These are phyloP conservation scores for Nephotettix cincticeps DNA, from an alignment of 1,140 invertebrate species.

Conservation along the genomic window DNA sequence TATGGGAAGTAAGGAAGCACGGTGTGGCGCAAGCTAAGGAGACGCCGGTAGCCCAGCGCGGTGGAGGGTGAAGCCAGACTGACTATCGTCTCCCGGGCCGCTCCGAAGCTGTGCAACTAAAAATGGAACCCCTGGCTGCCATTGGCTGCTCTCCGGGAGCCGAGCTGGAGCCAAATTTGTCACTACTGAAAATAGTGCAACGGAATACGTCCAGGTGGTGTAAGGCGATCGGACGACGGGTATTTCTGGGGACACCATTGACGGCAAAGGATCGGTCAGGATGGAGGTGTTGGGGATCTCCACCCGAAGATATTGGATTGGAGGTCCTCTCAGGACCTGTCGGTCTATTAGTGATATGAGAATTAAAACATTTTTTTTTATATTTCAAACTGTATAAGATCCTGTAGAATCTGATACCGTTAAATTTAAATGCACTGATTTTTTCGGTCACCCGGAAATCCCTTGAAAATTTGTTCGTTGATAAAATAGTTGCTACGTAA, in stretches of 20 bases:
- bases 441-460: too few species aligned
- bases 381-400: too few species aligned
- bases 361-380: too few species aligned
- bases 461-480: too few species aligned
- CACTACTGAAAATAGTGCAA: constrained; percentile 2
- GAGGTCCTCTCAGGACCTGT: too few species aligned
- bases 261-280: not conserved
- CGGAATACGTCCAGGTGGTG: not conserved
- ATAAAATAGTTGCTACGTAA: too few species aligned
- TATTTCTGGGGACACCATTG: not conserved
- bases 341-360: too few species aligned
- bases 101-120: not conserved
- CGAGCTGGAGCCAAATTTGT: not conserved
- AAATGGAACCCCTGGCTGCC: not conserved
- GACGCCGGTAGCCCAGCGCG: not conserved
- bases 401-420: too few species aligned
- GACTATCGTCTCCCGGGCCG: not conserved
- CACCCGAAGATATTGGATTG: too few species aligned
- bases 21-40: not conserved
- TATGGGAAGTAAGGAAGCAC: constrained; percentile 12
- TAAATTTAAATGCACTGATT: too few species aligned
- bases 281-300: too few species aligned
- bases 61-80: not conserved
- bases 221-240: not conserved
- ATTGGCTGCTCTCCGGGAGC: constrained; percentile 2